Evolutionary conservation across 2,113 vertebrate species (phyloP).

Genomic region (Bolborhynchus lineola): DNA sequence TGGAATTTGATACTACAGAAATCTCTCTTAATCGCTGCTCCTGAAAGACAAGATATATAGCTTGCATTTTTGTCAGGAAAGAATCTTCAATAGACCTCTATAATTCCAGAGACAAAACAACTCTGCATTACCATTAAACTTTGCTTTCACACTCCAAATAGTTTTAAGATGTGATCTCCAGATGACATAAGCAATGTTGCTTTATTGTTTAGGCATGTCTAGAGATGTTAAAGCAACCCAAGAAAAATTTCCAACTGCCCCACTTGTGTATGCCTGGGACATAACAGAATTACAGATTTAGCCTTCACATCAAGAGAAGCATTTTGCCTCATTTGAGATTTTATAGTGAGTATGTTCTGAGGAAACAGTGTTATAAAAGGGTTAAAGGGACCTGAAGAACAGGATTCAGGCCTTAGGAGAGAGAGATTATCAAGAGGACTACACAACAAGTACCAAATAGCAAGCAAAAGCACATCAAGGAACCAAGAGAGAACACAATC

Average conservation of each 20-base stretch:
- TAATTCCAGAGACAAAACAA: background rate
- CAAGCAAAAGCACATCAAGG: background rate
- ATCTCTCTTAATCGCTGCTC: conserved; percentile 86
- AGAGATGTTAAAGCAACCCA: background rate
- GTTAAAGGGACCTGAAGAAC: background rate
- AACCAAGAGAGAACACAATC: background rate
- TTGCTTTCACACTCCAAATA: background rate
- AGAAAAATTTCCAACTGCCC: background rate
- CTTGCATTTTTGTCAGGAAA: background rate
- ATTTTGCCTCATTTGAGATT: background rate
- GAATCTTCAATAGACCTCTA: background rate
- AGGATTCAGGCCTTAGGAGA: background rate
- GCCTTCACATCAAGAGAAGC: background rate
- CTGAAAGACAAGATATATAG: conserved; percentile 47
- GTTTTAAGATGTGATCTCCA: background rate
- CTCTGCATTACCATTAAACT: background rate
- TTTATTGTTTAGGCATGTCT: background rate
- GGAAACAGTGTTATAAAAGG: background rate
- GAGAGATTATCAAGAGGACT: background rate
- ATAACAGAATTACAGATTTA: background rate
- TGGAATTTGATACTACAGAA: conserved; percentile 80
- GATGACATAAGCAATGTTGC: background rate
- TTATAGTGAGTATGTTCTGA: background rate
- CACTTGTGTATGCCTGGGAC: background rate
- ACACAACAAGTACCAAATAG: background rate